Evolutionary conservation across 2,797 vertebrate species (phyloP).

Genomic region (Meda fulgida): DNA sequence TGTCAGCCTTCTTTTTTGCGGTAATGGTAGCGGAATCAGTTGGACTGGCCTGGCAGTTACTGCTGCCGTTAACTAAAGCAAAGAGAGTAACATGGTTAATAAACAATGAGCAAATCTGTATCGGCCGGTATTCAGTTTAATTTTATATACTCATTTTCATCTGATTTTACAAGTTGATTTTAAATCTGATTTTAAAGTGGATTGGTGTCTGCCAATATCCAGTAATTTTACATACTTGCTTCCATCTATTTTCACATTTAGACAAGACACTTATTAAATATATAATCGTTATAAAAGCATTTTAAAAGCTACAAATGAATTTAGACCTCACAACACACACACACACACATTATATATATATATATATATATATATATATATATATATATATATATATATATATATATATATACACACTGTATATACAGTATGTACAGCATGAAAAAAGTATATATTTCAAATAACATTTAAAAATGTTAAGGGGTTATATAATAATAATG

Average conservation of each 20-base stretch:
- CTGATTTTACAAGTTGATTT: not conserved
- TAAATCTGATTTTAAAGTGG: not conserved
- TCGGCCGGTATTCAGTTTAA: not conserved
- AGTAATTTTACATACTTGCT: not conserved
- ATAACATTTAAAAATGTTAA: no score
- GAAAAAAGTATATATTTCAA: not conserved
- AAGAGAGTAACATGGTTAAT: not conserved
- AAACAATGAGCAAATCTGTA: not conserved
- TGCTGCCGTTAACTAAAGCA: slow-evolving; percentile 69
- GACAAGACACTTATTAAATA: not conserved
- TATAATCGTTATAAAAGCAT: not conserved
- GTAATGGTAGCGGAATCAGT: slow-evolving; percentile 59
- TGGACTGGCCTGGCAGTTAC: slow-evolving; percentile 49
- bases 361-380: no score
- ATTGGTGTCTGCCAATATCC: not conserved
- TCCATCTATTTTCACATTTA: not conserved
- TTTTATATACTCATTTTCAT: not conserved
- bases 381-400: no score
- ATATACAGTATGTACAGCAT: not conserved
- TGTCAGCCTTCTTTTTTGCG: slow-evolving; percentile 69
- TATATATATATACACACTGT: no score
- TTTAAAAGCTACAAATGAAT: not conserved
- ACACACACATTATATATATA: no score
- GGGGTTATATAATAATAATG: no score
- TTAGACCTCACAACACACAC: no score